These are phyloP conservation scores for Caerostris darwini DNA, from an alignment of 1,140 invertebrate species.

Conservation along the genomic window DNA sequence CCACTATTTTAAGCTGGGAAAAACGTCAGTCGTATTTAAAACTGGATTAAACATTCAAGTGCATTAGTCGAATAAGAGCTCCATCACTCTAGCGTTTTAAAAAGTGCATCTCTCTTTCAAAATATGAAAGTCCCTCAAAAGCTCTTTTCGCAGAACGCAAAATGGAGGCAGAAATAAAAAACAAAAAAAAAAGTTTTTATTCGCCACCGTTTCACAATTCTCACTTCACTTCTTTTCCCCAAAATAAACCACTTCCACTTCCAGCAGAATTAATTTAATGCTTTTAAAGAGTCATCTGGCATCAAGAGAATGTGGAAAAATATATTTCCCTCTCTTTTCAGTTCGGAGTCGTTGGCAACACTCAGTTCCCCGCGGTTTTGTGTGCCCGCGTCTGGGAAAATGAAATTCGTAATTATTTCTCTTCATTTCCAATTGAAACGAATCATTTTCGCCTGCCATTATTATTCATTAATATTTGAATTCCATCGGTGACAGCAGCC, in stretches of 20 bases:
- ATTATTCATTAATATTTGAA: constrained; percentile 45
- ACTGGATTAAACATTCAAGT: too few species aligned
- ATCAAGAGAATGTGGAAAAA: constrained; percentile 11
- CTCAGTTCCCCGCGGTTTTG: constrained; percentile 18
- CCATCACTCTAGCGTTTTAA: too few species aligned
- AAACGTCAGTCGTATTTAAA: too few species aligned
- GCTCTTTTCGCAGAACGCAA: not conserved
- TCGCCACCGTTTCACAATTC: not conserved
- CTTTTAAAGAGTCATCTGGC: constrained; percentile 20
- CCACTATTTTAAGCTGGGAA: too few species aligned
- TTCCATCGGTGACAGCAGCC: not conserved
- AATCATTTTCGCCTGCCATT: constrained; percentile 14
- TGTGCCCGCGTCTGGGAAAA: not conserved
- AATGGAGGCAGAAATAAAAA: not conserved
- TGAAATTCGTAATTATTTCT: constrained; percentile 26
- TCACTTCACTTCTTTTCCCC: not conserved
- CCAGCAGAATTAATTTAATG: constrained; percentile 29
- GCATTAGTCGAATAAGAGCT: too few species aligned
- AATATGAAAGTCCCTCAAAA: not conserved
- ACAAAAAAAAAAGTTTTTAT: not conserved
- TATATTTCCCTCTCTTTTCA: not conserved
- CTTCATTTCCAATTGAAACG: constrained; percentile 2
- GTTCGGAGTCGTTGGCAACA: not conserved
- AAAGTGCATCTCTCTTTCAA: not conserved
- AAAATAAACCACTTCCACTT: not conserved